Percentiles rank a stretch among this genome's conserved stretches.
Conservation (phyloP, 2,888 invertebrate species). For the Zeuzera pyrina region DNA sequence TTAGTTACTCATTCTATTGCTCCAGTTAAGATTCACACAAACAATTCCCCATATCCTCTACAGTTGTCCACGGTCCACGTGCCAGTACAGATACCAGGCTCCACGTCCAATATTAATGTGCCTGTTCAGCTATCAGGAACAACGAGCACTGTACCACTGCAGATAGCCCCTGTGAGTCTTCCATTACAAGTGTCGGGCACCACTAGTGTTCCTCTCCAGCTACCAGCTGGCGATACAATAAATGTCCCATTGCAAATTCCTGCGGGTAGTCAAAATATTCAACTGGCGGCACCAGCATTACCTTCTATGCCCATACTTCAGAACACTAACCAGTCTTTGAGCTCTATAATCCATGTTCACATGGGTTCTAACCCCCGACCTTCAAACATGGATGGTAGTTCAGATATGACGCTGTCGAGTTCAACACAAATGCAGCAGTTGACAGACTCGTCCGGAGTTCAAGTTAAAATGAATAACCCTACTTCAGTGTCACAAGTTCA, state of each 20-base stretch:
- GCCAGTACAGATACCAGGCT: constrained; percentile 62
- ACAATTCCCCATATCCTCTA: constrained; percentile 50
- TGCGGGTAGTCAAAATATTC: constrained; percentile 45
- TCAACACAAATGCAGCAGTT: constrained; percentile 50
- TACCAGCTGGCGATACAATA: constrained; percentile 58
- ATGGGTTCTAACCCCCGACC: constrained; percentile 53
- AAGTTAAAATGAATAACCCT: constrained; percentile 48
- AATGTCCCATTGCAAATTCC: constrained; percentile 62
- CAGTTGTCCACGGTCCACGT: constrained; percentile 64
- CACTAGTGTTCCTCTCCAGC: constrained; percentile 55
- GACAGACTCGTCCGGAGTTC: constrained; percentile 41
- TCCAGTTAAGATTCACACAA: constrained; percentile 59
- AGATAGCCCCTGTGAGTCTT: constrained; percentile 56
- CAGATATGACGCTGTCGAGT: constrained; percentile 47
- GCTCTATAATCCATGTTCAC: constrained; percentile 61
- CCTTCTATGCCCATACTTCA: constrained; percentile 62
- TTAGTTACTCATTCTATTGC: constrained; percentile 60
- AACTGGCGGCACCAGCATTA: constrained; percentile 40
- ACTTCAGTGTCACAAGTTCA: constrained; percentile 51
- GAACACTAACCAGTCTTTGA: constrained; percentile 42
- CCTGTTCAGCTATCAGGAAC: constrained; percentile 59
- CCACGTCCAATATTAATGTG: constrained; percentile 59
- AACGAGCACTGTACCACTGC: constrained; percentile 48
- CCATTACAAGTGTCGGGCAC: constrained; percentile 57
- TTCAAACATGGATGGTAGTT: constrained; percentile 41